These are phyloP conservation scores for Parelbella ahira DNA, from an alignment of 2,888 invertebrate genomes.

Conservation along the genomic window DNA sequence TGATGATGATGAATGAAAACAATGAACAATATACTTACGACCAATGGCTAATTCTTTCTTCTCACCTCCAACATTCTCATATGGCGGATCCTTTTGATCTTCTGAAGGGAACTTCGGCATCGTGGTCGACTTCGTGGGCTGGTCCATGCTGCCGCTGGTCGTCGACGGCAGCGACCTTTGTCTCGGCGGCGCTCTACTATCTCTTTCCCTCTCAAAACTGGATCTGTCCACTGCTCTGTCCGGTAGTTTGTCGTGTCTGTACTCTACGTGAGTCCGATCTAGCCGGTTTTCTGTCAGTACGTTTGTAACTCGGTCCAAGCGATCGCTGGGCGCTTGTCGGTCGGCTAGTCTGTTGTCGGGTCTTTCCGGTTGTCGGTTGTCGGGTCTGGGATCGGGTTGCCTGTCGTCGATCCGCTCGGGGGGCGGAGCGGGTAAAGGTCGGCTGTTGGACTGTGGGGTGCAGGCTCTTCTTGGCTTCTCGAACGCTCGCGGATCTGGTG, in stretches of 20 bases:
- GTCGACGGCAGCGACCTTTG: constrained; percentile 65
- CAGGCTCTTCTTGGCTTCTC: constrained; percentile 70
- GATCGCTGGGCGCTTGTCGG: constrained; percentile 5
- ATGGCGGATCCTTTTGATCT: constrained; percentile 63
- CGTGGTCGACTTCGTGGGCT: constrained; percentile 79
- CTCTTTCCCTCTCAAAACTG: constrained; percentile 44
- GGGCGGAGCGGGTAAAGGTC: constrained; percentile 68
- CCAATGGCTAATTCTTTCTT: constrained; percentile 61
- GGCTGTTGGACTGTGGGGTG: constrained; percentile 68
- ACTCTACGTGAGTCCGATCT: constrained; percentile 8
- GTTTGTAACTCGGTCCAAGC: constrained; percentile 7
- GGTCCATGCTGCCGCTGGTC: constrained; percentile 54
- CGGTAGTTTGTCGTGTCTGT: constrained; percentile 1
- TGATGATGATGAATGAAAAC: no score
- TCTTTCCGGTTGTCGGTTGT: constrained; percentile 47
- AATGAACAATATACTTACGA: constrained; percentile 52
- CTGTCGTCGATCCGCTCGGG: constrained; percentile 42
- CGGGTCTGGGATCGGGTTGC: constrained; percentile 34
- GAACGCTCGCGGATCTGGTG: constrained; percentile 70
- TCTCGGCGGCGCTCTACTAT: constrained; percentile 56
- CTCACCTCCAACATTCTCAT: constrained; percentile 65
- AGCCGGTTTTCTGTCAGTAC: constrained; percentile 9
- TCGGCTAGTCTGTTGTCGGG: no score
- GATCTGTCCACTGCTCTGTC: constrained; percentile 29
- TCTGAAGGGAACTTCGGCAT: constrained; percentile 80